These are phyloP conservation scores for Setophaga petechia DNA, from an alignment of 2,113 vertebrate species.

Conservation along the genomic window DNA sequence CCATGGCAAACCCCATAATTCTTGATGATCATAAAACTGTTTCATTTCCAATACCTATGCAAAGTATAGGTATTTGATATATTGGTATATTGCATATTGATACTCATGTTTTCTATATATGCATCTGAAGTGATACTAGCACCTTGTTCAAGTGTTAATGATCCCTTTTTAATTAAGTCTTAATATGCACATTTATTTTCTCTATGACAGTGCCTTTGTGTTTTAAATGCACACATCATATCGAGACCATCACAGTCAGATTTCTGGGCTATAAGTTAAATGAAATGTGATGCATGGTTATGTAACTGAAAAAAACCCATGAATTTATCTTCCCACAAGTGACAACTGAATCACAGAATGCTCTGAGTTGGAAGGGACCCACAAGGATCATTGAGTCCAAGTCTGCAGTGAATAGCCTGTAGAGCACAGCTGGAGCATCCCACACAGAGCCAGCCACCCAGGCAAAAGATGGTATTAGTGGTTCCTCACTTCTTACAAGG, in stretches of 20 bases:
- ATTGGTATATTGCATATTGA: no score
- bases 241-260: neutral
- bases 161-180: neutral
- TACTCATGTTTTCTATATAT: neutral
- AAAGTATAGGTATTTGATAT: neutral
- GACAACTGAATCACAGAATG: neutral
- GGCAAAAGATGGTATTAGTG: neutral
- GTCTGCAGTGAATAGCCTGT: neutral
- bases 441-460: neutral
- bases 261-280: neutral
- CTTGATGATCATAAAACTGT: neutral
- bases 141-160: neutral
- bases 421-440: neutral
- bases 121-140: neutral
- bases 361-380: neutral
- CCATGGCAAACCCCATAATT: neutral
- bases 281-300: neutral
- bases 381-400: neutral
- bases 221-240: neutral
- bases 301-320: neutral
- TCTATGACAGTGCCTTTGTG: neutral
- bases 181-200: neutral
- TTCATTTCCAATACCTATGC: neutral
- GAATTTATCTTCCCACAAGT: neutral
- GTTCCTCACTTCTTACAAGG: neutral